These are phyloP conservation scores for Phaenicophaeus curvirostris DNA, from an alignment of 2,797 vertebrate genomes.

Conservation along the genomic window DNA sequence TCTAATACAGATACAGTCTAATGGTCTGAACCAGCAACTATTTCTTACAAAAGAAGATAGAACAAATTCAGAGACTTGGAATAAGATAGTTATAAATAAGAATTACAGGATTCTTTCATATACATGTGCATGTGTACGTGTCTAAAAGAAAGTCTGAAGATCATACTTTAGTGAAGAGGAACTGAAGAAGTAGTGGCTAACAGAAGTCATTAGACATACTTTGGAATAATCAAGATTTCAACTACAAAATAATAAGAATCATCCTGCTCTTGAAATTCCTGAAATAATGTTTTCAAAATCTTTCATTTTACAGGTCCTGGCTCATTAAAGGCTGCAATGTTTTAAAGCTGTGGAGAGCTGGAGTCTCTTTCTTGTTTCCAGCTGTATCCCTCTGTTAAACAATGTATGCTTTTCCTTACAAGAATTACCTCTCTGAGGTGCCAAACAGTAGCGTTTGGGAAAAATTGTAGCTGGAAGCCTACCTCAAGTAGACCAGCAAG, in stretches of 20 bases:
- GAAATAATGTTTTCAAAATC: not conserved
- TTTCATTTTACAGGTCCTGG: not conserved
- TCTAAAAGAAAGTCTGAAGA: not conserved
- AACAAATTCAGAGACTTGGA: not conserved
- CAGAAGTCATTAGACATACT: not conserved
- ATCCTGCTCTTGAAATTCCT: not conserved
- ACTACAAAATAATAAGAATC: not conserved
- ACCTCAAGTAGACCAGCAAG: rapidly evolving
- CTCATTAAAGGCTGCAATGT: not conserved
- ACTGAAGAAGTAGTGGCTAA: not conserved
- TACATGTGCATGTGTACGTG: no score
- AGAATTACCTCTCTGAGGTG: not conserved
- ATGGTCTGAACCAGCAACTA: not conserved
- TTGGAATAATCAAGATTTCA: not conserved
- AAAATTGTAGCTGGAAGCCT: not conserved
- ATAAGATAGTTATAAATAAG: not conserved
- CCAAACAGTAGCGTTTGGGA: not conserved
- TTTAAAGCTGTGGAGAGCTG: not conserved
- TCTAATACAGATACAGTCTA: not conserved
- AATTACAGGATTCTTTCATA: not conserved
- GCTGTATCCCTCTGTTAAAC: not conserved
- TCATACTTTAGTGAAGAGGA: not conserved
- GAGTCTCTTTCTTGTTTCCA: not conserved
- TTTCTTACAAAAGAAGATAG: not conserved
- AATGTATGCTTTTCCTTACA: not conserved